Conservation (phyloP, 92 coral and sea anemone genomes). For the Galaxea fascicularis region DNA sequence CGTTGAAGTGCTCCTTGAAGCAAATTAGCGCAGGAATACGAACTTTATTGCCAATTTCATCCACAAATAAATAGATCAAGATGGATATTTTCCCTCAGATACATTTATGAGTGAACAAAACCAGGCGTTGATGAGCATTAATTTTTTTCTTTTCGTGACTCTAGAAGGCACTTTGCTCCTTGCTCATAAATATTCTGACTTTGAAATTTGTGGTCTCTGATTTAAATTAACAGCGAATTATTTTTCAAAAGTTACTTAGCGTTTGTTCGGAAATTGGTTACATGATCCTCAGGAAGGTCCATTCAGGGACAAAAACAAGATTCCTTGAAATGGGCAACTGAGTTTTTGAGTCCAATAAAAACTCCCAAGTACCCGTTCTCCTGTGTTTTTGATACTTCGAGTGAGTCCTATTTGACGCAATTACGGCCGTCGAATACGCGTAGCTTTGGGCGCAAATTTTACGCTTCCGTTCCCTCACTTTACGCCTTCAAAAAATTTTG, state of each 20-base stretch:
- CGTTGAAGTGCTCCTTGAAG: constrained; percentile 56
- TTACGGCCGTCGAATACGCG: constrained; percentile 20
- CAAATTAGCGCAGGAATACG: constrained; percentile 59
- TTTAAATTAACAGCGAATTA: constrained; percentile 14
- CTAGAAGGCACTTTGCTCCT: constrained; percentile 1
- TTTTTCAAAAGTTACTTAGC: background rate
- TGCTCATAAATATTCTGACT: constrained; percentile 47
- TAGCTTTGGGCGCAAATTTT: constrained; percentile 43
- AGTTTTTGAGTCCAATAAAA: constrained; percentile 29
- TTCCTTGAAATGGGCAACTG: constrained; percentile 4
- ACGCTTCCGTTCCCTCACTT: constrained; percentile 29
- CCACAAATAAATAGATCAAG: constrained; percentile 54
- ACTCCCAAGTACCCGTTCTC: constrained; percentile 34
- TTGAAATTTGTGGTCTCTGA: constrained; percentile 21
- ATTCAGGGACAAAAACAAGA: background rate
- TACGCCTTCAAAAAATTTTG: constrained; percentile 3
- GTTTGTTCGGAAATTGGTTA: background rate
- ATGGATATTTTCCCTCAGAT: constrained; percentile 22
- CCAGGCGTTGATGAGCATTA: constrained; percentile 12
- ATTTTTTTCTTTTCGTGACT: constrained; percentile 45
- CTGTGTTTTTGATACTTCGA: constrained; percentile 55
- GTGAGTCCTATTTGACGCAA: constrained; percentile 43
- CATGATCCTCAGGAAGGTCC: background rate
- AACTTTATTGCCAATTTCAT: constrained; percentile 56
- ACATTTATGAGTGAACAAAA: background rate